Evolutionary conservation across 2,797 vertebrate species (phyloP), one percentile per base, ranked within the genome.

Genomic region (Manis pentadactyla): DNA sequence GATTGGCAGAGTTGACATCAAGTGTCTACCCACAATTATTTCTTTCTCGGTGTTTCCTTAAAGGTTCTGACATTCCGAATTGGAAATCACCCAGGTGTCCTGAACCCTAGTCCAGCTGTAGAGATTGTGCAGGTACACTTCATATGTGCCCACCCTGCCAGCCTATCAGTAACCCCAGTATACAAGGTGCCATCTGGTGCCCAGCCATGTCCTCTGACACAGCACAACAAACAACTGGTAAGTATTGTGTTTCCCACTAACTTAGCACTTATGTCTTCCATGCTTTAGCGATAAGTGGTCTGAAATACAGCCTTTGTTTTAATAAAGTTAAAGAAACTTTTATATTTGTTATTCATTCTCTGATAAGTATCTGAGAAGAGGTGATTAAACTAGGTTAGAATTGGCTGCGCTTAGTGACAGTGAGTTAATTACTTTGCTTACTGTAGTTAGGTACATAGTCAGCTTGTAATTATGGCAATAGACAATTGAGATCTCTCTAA

Each of bases 181-280:
- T 98, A 98, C 19, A 90, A 63, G 21, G 75, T 93, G 21, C 95
- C 94, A 21, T 39, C 92, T 2, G 96, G 94, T 1, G 82, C 93
- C 29, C 98, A 94, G 14, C 98, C 98, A 0, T 98, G 98, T 79
- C 98, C 98, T 42, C 69, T 98, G 93, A 97, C 97, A 7, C 98
- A 98, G 64, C 97, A 98, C 87, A 97, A 97, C 92, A 98, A 98
- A 19, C 98, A 98, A 29, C 88, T 98, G 96, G 98, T 98, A 86
- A 96, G 98, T 93, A n/a, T 11, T 9, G 13, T 31, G 14, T 39
- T 74, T 78, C 66, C n/a, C 12, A 19, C 29, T 25, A 29, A 21
- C 34, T 37, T 34, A 55, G 14, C 55, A 25, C 68, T 86, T 25
- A 39, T 14, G 4, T 84, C 63, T 63, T 73, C 12, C 27, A 14